Evolutionary conservation across 2,888 invertebrate genomes (phyloP), one percentile per base, ranked within the genome.

Genomic region (Marronus borbonicus): DNA sequence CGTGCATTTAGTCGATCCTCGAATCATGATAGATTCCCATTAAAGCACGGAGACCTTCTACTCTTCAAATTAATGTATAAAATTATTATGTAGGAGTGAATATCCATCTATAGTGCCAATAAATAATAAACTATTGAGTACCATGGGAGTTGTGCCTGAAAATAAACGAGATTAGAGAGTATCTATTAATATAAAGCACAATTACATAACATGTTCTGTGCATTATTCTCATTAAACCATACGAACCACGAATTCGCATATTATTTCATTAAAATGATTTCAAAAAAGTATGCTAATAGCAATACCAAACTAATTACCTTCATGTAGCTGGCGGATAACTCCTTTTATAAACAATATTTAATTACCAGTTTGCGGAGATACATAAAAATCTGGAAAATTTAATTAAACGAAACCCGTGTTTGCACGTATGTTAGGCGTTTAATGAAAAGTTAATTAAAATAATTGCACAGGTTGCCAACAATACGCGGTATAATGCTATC

Each of bases 401-500:
- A 60, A 74, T 72, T 72, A 44, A 20, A 20, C 44, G 20, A 50
- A 66, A 68, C 14, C 20, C 14, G 17, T 60, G 28, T 20, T 50
- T 50, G 49, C 28, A 14, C 14, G 50, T 68, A 72, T 24, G 66
- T 28, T 28, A 49, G 66, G n/a, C 12, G 24, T 60, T 74, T 44
- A 20, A 60, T 74, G 58, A 44, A 74, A 60, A 28, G 60, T 74
- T 60, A 74, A 74, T 44, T 28, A 74, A 44, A 74, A 24, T 74
- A 74, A 74, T 74, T 60, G 52, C 20, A 60, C 39, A 20, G 24
- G 24, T 31, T 12, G 36, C 20, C n/a, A 39, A 14, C 60, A 39
- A 12, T 58, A 50, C 28, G 14, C 49, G 24, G 60, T 60, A 74
- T 62, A 60, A 14, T 60, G 10, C 20, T 50, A n/a, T 28, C 28